Percentiles rank a stretch among this genome's conserved stretches.
Evolutionary conservation across 2,113 vertebrate species (phyloP).

Genomic region (Burhinus oedicnemus): DNA sequence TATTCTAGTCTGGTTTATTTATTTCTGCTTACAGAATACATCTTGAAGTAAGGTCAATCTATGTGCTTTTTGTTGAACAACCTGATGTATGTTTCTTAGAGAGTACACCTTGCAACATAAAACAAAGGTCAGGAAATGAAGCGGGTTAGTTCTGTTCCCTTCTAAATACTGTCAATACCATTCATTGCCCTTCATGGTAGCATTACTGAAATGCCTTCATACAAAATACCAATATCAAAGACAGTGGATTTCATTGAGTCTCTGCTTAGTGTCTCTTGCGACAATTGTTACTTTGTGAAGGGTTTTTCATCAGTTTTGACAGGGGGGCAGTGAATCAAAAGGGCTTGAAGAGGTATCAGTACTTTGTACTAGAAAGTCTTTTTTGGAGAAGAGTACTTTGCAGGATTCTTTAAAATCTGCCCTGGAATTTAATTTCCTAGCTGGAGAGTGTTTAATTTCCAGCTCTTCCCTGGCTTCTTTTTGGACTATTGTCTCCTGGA

Average conservation of each 20-base stretch:
- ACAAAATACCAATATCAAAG: background rate
- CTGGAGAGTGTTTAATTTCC: background rate
- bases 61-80: background rate
- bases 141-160: background rate
- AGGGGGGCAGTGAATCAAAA: background rate
- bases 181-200: background rate
- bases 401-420: background rate
- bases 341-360: background rate
- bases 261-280: background rate
- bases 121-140: background rate
- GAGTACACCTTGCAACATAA: background rate
- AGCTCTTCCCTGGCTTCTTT: background rate
- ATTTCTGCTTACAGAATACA: constrained; percentile 34
- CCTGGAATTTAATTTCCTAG: background rate
- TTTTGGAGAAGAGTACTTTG: background rate
- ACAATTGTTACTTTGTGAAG: background rate
- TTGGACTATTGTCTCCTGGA: background rate
- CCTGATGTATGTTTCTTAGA: background rate
- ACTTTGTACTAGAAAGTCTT: background rate
- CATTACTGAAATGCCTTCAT: background rate
- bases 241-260: background rate
- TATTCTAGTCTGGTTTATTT: background rate
- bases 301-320: background rate
- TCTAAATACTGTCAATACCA: background rate
- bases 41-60: constrained; percentile 45